These are phyloP conservation scores for Pristionchus entomophagus DNA, from an alignment of 2,888 invertebrate genomes.

Conservation along the genomic window DNA sequence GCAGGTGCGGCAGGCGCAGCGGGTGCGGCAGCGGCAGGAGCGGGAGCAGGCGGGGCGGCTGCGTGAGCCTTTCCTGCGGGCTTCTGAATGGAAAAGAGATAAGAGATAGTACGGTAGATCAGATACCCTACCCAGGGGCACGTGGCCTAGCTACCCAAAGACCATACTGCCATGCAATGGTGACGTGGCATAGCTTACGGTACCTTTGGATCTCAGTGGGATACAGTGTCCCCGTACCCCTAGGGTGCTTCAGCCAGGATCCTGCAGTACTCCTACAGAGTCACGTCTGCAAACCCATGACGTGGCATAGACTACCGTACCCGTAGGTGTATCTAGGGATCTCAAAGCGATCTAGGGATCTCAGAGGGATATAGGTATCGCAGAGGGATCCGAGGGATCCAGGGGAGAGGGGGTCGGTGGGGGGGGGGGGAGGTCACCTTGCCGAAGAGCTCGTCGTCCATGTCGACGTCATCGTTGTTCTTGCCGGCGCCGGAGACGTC, in stretches of 20 bases:
- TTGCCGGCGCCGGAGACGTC: constrained; percentile 53
- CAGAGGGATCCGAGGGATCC: too few species aligned
- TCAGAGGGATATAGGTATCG: neutral
- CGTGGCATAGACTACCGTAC: neutral
- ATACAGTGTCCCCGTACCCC: neutral
- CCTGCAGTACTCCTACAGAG: neutral
- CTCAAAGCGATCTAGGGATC: neutral
- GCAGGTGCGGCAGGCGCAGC: constrained; percentile 11
- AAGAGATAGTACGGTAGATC: too few species aligned
- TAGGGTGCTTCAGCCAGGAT: neutral
- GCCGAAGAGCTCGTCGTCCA: constrained; percentile 57
- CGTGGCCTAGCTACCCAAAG: neutral
- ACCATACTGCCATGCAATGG: neutral
- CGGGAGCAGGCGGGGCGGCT: constrained; percentile 49
- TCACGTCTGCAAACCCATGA: neutral
- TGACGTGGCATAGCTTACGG: too few species aligned
- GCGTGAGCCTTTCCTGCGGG: neutral
- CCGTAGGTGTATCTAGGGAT: neutral
- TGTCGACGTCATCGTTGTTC: constrained; percentile 55
- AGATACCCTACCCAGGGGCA: neutral
- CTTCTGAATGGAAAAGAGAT: neutral
- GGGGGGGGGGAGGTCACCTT: neutral
- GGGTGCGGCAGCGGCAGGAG: constrained; percentile 44
- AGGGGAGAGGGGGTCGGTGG: neutral
- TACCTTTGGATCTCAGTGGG: too few species aligned